Conservation (phyloP, 2,113 vertebrate species). For the Falcunculus frontatus region DNA sequence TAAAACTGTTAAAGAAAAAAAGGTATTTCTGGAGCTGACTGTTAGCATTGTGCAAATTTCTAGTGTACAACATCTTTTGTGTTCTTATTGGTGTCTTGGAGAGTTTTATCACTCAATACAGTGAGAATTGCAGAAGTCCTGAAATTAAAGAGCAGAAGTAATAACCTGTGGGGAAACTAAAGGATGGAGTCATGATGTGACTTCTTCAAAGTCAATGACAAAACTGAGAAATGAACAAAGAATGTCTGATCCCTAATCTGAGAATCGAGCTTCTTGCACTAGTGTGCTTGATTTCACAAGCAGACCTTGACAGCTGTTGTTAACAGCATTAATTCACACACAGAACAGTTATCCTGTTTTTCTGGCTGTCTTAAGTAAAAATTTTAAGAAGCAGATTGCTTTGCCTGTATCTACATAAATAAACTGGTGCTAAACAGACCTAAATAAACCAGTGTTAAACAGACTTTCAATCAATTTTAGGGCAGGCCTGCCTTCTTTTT, state of each 20-base stretch:
- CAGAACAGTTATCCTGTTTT: neutral
- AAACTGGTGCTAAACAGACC: neutral
- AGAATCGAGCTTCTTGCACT: neutral
- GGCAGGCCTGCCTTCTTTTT: rapidly evolving
- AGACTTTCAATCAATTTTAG: neutral
- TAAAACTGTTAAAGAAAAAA: neutral
- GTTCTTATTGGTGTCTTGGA: neutral
- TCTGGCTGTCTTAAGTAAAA: neutral
- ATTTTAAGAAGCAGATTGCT: neutral
- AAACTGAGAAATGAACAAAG: neutral
- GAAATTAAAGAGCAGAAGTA: neutral
- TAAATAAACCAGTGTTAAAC: neutral
- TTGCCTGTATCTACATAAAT: neutral
- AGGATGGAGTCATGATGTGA: neutral
- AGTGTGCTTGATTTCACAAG: neutral
- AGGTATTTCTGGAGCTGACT: neutral
- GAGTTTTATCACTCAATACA: neutral
- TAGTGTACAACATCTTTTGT: neutral
- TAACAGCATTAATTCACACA: neutral
- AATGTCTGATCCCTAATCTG: neutral
- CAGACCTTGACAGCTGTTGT: neutral
- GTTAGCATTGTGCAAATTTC: neutral
- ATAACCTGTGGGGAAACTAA: neutral
- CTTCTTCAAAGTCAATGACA: neutral
- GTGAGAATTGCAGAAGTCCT: neutral